phyloP scores from a whole-genome alignment of 2,113 vertebrate genomes.

The Perccottus glenii region DNA sequence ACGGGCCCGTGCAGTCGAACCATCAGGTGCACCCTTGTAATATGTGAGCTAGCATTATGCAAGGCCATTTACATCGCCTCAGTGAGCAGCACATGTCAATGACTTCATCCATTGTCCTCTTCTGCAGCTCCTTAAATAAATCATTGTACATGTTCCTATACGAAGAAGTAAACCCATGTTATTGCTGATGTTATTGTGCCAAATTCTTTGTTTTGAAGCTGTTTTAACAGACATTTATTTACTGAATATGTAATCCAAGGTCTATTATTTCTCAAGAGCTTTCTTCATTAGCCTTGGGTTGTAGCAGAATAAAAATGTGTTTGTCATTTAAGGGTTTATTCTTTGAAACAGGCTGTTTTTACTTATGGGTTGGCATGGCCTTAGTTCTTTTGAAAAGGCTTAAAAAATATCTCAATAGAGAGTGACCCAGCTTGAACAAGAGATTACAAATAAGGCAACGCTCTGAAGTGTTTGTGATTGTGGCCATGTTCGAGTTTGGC shows the following conservation, averaged over 20 bases:
- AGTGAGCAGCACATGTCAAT: conserved; percentile 16
- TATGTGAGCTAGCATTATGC: conserved; percentile 19
- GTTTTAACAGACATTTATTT: neutral
- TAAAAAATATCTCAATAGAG: neutral
- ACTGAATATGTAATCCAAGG: conserved; percentile 1
- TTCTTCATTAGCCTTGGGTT: neutral
- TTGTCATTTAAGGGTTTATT: conserved; percentile 2
- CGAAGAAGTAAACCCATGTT: no score
- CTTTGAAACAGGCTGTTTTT: neutral
- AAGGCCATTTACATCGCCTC: conserved; percentile 21
- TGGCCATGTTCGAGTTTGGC: neutral
- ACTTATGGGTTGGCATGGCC: neutral
- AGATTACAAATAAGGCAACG: neutral
- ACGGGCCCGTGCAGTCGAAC: neutral
- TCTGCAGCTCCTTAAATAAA: neutral
- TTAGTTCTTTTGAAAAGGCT: neutral
- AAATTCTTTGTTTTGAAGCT: neutral
- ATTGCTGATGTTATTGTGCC: neutral
- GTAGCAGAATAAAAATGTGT: neutral
- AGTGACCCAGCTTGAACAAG: neutral
- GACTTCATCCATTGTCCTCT: neutral
- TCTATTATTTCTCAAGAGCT: conserved; percentile 5
- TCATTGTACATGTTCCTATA: neutral
- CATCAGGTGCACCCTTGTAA: neutral
- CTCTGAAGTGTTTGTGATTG: neutral